Conservation (phyloP, 2,888 invertebrate genomes). For the Leucophora obtusa region DNA sequence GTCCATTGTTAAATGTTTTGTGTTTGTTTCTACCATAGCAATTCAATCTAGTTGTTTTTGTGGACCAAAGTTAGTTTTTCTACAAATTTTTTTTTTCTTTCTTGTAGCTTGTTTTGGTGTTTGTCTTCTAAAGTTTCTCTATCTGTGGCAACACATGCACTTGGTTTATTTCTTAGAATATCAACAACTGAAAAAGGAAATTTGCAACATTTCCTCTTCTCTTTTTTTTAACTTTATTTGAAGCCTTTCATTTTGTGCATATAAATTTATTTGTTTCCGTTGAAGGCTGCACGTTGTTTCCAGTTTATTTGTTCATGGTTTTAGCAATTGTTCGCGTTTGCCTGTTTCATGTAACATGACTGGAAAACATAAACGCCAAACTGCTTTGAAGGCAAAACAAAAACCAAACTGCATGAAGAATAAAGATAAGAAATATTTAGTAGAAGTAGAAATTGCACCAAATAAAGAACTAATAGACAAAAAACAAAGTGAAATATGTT, state of each 20-base stretch:
- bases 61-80: constrained; percentile 3
- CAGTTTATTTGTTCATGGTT: constrained; percentile 8
- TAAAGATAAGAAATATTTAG: neutral
- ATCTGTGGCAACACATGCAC: constrained; percentile 51
- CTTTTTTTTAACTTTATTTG: constrained; percentile 25
- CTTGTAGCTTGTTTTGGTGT: neutral
- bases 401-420: neutral
- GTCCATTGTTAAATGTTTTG: neutral
- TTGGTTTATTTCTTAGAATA: constrained; percentile 32
- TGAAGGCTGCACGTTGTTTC: constrained; percentile 8
- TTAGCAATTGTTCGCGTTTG: constrained; percentile 16
- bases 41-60: neutral
- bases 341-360: neutral
- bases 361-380: neutral
- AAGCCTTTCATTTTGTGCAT: constrained; percentile 29
- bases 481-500: too few relatives aligned
- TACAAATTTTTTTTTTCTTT: neutral
- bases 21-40: neutral
- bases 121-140: constrained; percentile 10
- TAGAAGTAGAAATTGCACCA: neutral
- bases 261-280: constrained; percentile 35
- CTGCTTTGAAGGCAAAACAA: constrained; percentile 21
- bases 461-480: neutral
- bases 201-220: constrained; percentile 22
- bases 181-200: constrained; percentile 14